Base-by-base conservation (phyloP, 1,140 invertebrate species). In the Pseudomyrmex dendroicus region DNA sequence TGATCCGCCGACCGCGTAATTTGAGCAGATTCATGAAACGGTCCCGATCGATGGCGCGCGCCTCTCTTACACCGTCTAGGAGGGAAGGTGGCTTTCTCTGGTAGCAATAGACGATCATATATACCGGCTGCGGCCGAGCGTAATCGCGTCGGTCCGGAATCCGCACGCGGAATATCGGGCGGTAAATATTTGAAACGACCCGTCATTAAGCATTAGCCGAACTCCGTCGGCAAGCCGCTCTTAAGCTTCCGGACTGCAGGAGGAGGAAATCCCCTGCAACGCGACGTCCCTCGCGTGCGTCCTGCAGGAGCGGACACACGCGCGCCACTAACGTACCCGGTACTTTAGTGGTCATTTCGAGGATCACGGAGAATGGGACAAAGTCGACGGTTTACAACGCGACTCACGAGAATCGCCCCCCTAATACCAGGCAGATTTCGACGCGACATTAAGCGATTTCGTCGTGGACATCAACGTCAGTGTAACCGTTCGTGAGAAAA, bases 121-220 rank as follows among this genome's bases (percentile, higher is more conserved):
- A 87, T 83, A 77, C 57, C 74, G 83, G 50, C 1, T 50, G 62
- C 35, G 63, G 73, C 59, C 48, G 70, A 80, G 35, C 57, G 82
- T 90, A 90, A 89, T 89, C 84, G 85, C 84, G 54, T 56, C 54
- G 70, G 68, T 61, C 35, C 52, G 78, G 84, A 86, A 68, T 82
- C 48, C n/a, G 83, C 84, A 84, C 82, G 88, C 89, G 80, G 74
- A 87, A 90, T 35, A 35, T 89, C 86, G 86, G 80, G 86, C 83
- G 86, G 88, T 90, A 90, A 90, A 90, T 90, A 90, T 90, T 89
- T 86, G 84, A 89, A 88, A 90, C 86, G 86, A 87, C 84, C 82
- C 89, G 86, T 89, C 89, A 88, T 90, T 90, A 90, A 86, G 86
- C 86, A 90, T 90, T 90, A 90, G 73, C 82, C 85, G 85, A 89